Percentiles rank a stretch among this genome's conserved stretches.
Evolutionary conservation across 2,113 vertebrate species (phyloP).

Genomic region (Tonatia bakeri): DNA sequence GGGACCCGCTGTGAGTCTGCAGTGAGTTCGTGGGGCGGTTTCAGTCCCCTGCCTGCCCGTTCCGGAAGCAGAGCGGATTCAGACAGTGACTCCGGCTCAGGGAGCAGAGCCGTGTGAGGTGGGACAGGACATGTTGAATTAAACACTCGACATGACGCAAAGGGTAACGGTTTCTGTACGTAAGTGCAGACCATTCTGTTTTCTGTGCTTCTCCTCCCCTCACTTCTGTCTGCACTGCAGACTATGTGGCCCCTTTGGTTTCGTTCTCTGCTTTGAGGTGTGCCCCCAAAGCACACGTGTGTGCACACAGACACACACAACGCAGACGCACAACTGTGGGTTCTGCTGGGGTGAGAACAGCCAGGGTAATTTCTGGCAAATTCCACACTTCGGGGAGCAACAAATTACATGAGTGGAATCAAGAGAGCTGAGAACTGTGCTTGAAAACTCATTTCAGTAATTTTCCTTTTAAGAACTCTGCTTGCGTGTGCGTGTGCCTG

Average conservation of each 20-base stretch:
- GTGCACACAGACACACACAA: too few relatives aligned
- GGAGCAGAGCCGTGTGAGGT: neutral
- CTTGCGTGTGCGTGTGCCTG: neutral
- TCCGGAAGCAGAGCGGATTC: neutral
- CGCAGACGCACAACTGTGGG: neutral
- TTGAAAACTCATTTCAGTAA: neutral
- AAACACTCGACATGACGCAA: too few relatives aligned
- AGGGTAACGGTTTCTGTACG: neutral
- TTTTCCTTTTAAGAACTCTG: neutral
- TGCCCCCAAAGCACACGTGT: neutral
- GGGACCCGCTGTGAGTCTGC: accelerated
- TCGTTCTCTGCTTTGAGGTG: neutral
- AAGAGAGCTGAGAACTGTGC: neutral
- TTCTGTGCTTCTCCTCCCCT: neutral
- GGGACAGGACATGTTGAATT: neutral
- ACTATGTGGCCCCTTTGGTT: neutral
- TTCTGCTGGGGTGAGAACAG: neutral
- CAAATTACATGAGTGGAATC: neutral
- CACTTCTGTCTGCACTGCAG: neutral
- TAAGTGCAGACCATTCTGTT: too few relatives aligned
- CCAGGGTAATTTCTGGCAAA: neutral
- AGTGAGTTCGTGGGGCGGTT: too few relatives aligned
- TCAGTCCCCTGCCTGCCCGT: neutral
- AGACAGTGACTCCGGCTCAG: neutral
- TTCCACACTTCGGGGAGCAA: neutral